A percentile compares a stretch with the other conserved stretches of the same genome.
Evolutionary conservation across 92 coral and sea anemone genomes (phyloP).

Genomic region (Diadumene lineata): DNA sequence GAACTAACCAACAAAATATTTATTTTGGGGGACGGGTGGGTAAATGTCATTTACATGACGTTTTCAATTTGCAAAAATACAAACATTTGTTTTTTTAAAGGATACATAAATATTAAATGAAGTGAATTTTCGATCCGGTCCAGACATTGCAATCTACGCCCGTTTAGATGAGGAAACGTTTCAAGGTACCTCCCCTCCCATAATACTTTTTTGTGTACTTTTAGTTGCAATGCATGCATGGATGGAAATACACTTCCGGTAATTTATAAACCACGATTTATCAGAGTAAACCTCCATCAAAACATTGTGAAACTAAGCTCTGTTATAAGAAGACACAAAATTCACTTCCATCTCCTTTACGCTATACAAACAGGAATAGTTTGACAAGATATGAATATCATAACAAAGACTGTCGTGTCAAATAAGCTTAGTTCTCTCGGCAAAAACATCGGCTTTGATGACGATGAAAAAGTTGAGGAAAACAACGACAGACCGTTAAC

Average conservation of each 20-base stretch:
- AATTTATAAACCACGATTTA: too few species aligned
- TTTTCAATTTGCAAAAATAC: too few species aligned
- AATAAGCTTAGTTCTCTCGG: conserved; percentile 55
- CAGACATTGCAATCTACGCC: too few species aligned
- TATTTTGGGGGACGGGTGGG: background rate
- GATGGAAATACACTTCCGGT: background rate
- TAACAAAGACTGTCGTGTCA: conserved; percentile 54
- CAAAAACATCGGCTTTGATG: conserved; percentile 53
- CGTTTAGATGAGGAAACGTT: too few species aligned
- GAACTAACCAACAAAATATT: background rate
- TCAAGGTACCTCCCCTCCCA: conserved; percentile 1
- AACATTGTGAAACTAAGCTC: too few species aligned
- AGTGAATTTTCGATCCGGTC: too few species aligned
- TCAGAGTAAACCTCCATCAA: too few species aligned
- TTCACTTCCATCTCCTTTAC: too few species aligned
- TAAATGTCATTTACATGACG: background rate
- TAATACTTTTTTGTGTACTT: background rate
- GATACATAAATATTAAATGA: too few species aligned
- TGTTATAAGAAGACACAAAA: too few species aligned
- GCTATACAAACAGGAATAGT: too few species aligned
- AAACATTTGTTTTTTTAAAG: too few species aligned
- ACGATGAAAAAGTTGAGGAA: conserved; percentile 20
- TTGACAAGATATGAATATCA: conserved; percentile 45
- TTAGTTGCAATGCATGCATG: background rate
- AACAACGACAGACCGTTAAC: conserved; percentile 31